These are phyloP conservation scores for Brachyrhaphis roseni DNA, from an alignment of 2,797 vertebrate genomes.

Conservation along the genomic window DNA sequence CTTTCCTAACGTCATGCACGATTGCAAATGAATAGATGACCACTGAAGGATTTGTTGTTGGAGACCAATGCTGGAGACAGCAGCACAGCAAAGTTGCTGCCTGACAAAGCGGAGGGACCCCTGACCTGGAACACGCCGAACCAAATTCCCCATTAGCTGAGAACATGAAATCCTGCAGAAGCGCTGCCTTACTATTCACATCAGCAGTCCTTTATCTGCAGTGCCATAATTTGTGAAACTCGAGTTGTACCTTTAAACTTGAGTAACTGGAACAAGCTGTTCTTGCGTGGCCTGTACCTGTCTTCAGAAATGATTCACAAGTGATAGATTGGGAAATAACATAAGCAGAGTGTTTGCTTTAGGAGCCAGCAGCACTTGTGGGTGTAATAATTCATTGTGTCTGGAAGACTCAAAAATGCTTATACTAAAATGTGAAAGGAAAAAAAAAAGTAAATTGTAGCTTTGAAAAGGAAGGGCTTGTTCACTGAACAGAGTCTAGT, in stretches of 20 bases:
- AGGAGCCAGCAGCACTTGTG: background rate
- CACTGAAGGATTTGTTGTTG: background rate
- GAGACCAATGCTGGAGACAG: background rate
- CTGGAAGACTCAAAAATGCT: constrained; percentile 4
- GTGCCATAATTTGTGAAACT: background rate
- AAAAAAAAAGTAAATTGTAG: background rate
- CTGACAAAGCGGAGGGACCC: constrained; percentile 17
- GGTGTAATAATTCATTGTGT: constrained; percentile 9
- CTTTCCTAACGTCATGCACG: background rate
- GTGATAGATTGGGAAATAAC: constrained; percentile 16
- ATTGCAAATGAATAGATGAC: background rate
- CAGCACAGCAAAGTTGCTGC: background rate
- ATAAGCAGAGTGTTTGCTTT: constrained; percentile 8
- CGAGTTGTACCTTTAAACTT: constrained; percentile 1
- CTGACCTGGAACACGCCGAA: background rate
- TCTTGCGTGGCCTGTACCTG: background rate
- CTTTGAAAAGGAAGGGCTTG: background rate
- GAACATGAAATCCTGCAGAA: background rate
- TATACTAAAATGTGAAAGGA: background rate
- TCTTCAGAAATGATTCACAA: constrained; percentile 17
- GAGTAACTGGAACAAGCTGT: background rate
- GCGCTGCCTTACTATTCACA: background rate
- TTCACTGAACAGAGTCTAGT: background rate
- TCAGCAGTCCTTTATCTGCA: constrained; percentile 12
- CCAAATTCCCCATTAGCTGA: constrained; percentile 6